These are phyloP conservation scores for Yponomeuta evonymella DNA, from an alignment of 2,888 invertebrate species.

Conservation along the genomic window DNA sequence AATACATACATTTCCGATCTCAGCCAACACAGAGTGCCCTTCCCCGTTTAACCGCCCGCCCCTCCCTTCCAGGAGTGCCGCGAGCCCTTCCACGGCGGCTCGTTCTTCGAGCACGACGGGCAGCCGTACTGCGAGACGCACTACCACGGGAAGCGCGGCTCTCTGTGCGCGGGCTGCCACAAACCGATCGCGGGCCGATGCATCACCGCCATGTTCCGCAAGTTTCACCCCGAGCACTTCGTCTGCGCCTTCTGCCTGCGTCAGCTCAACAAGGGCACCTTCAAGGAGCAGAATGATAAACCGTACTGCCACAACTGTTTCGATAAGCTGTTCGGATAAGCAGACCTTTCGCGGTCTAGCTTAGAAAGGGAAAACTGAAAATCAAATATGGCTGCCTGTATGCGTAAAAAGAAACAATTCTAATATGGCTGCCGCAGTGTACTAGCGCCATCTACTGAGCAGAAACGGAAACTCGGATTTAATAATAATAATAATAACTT, in stretches of 20 bases:
- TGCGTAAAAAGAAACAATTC: not conserved
- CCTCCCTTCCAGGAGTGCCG: conserved; percentile 89
- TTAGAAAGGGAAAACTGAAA: not conserved
- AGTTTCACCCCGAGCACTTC: conserved; percentile 99
- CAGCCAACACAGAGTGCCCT: too few species aligned
- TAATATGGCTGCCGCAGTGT: not conserved
- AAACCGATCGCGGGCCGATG: conserved; percentile 98
- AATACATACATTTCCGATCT: too few species aligned
- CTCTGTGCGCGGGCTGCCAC: conserved; percentile 97
- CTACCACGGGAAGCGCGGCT: conserved; percentile 97
- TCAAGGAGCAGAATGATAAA: conserved; percentile 99
- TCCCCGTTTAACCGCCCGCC: not conserved
- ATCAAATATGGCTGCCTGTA: not conserved
- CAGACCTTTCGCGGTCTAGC: not conserved
- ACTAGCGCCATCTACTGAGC: too few species aligned
- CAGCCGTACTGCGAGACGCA: conserved; percentile 99
- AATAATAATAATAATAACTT: too few species aligned
- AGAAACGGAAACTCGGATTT: too few species aligned
- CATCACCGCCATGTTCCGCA: conserved; percentile 99
- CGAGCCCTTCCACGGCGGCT: conserved; percentile 96
- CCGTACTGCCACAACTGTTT: conserved; percentile 99
- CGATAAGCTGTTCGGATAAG: conserved; percentile 94
- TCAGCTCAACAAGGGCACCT: conserved; percentile 98
- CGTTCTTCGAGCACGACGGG: conserved; percentile 99
- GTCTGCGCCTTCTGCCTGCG: conserved; percentile 99